Base-by-base conservation (phyloP, 2,888 invertebrate species). In the Microctonus aethiopoides region DNA sequence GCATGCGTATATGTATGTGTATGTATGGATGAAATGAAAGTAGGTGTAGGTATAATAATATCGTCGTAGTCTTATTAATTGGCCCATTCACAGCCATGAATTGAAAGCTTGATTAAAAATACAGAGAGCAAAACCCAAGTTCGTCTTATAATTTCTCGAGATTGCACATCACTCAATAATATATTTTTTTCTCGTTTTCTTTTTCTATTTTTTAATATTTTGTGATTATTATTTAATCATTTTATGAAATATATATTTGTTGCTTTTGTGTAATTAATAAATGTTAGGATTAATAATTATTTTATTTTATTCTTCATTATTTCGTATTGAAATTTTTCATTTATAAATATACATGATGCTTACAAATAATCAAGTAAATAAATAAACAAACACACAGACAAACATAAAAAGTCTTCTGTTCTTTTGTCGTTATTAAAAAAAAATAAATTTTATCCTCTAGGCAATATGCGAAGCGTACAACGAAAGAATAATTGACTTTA, bases 401-500 rank as follows among this genome's bases (percentile, higher is more conserved):
- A 34, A 34, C 32, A 56, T n/a, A 56, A 56, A 29, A 57, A 57
- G 32, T 10, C 29, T 51, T 59, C 32, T 34, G 11, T 57, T 41
- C 46, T 29, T 67, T 46, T 46, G n/a, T 46, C 29, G 16, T 62
- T 46, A 41, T 56, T 52, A 26, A 41, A 63, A 39, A 46, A 59
- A 68, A n/a, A 68, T 68, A 63, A 63, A 68, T 68, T 68, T 26
- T 56, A 29, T 26, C 26, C 56, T 41, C 24, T 22, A 52, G 57
- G 52, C 69, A 65, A 39, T 39, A 32, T 52, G 34, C 51, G 57
- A 20, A 36, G 41, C 60, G 34, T 24, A 64, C 34, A 75, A 78
- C 76, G 78, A 79, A 82, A 81, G 82, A 83, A 83, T 80, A 83
- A 83, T 83, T 81, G 83, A 82, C 83, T 83, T 83, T 83, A 81